A percentile compares a stretch with the other conserved stretches of the same genome.
Evolutionary conservation across 2,113 vertebrate genomes (phyloP).

Genomic region (Sialia sialis): DNA sequence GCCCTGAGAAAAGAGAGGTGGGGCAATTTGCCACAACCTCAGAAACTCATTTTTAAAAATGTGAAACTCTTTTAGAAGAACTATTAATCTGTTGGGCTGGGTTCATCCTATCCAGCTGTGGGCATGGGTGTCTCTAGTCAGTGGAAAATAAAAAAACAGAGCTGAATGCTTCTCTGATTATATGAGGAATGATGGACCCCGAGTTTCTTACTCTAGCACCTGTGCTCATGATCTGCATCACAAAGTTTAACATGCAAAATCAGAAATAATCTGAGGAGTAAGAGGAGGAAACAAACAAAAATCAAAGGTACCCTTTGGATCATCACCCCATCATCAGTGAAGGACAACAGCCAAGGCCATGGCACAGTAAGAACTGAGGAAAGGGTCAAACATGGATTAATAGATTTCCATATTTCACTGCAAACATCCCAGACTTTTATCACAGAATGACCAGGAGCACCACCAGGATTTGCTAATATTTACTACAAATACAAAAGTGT

Average conservation of each 20-base stretch:
- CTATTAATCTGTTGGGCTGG: not conserved
- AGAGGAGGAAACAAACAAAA: not conserved
- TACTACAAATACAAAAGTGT: not conserved
- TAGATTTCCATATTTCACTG: not conserved
- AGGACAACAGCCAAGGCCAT: not conserved
- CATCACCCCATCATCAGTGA: not conserved
- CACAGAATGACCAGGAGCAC: not conserved
- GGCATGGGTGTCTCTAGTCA: not conserved
- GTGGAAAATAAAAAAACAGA: not conserved
- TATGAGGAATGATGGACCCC: fast-evolving
- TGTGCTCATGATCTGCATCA: not conserved
- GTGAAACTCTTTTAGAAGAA: not conserved
- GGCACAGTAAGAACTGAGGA: not conserved
- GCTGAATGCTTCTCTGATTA: not conserved
- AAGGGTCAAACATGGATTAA: not conserved
- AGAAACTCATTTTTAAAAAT: not conserved
- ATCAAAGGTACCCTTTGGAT: not conserved
- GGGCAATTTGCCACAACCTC: not conserved
- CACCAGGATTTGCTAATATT: not conserved
- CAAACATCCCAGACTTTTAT: not conserved
- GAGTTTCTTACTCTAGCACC: not conserved
- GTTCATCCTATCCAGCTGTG: not conserved
- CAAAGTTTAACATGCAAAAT: not conserved
- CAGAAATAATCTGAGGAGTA: not conserved
- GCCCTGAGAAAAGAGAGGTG: not conserved